A percentile compares a stretch with the other conserved stretches of the same genome.
phyloP scores from a whole-genome alignment of 2,888 invertebrate genomes.

The Mesoligia furuncula region DNA sequence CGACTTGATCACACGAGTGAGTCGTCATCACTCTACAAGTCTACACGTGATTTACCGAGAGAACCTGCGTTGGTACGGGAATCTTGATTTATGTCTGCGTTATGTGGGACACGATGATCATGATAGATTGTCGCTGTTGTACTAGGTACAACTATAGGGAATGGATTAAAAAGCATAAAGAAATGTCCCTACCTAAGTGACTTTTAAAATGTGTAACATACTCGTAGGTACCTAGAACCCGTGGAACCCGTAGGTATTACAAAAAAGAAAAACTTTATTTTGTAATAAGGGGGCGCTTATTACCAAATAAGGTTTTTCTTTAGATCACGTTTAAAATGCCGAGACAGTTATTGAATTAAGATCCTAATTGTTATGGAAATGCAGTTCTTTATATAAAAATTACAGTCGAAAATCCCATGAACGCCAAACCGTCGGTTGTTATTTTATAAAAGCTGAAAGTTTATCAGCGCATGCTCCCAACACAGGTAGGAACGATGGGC shows the following conservation, averaged over 20 bases:
- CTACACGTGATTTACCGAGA: constrained; percentile 43
- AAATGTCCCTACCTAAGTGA: background rate
- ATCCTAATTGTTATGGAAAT: background rate
- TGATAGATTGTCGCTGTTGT: constrained; percentile 4
- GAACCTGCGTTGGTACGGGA: constrained; percentile 13
- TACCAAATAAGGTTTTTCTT: background rate
- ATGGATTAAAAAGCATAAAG: background rate
- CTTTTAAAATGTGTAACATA: background rate
- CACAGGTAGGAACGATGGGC: no score
- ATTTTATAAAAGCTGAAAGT: no score
- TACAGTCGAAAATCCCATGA: no score
- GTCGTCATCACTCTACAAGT: constrained; percentile 30
- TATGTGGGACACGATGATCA: constrained; percentile 13
- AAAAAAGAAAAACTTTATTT: no score
- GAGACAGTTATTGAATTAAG: background rate
- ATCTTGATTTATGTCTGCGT: constrained; percentile 33
- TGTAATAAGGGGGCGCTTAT: no score
- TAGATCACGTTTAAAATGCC: background rate
- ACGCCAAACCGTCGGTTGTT: no score
- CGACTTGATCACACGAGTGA: constrained; percentile 73
- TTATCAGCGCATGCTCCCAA: no score
- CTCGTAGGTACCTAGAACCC: no score
- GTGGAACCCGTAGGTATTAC: no score
- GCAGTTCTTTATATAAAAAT: background rate
- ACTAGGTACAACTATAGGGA: background rate